Evolutionary conservation across 2,797 vertebrate genomes (phyloP).

Genomic region (Stomatorhinus walkeri): DNA sequence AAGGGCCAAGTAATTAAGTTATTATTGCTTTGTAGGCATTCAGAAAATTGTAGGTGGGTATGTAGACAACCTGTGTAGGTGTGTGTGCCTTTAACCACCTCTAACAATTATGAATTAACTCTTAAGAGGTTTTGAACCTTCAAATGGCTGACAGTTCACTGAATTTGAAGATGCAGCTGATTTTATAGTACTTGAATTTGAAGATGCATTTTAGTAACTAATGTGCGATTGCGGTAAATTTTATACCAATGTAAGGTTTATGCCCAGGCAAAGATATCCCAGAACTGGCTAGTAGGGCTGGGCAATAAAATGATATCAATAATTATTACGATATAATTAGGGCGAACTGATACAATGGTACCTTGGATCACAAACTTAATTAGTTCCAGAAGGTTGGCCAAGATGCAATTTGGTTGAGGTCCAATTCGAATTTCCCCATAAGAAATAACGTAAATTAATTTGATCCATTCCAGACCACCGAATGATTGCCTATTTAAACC

Average conservation of each 20-base stretch:
- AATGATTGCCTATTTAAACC: not conserved
- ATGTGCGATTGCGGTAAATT: not conserved
- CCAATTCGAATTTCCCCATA: not conserved
- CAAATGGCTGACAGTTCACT: not conserved
- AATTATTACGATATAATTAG: not conserved
- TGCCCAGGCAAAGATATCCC: not conserved
- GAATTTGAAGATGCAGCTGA: not conserved
- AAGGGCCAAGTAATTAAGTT: not conserved
- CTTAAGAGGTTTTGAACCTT: not conserved
- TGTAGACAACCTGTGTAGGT: not conserved
- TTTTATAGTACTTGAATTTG: not conserved
- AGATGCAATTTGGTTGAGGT: not conserved
- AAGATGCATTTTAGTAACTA: not conserved
- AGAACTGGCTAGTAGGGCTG: not conserved
- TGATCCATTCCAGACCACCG: not conserved
- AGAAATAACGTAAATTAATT: too few species aligned
- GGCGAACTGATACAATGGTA: not conserved
- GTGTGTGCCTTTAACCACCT: not conserved
- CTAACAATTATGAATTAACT: not conserved
- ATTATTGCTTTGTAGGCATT: not conserved
- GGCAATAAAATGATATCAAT: not conserved
- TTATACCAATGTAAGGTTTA: not conserved
- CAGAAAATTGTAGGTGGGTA: not conserved
- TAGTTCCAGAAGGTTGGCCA: not conserved
- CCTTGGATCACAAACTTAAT: not conserved